Base-by-base conservation (phyloP, 2,113 vertebrate genomes). In the Mustelus asterias region DNA sequence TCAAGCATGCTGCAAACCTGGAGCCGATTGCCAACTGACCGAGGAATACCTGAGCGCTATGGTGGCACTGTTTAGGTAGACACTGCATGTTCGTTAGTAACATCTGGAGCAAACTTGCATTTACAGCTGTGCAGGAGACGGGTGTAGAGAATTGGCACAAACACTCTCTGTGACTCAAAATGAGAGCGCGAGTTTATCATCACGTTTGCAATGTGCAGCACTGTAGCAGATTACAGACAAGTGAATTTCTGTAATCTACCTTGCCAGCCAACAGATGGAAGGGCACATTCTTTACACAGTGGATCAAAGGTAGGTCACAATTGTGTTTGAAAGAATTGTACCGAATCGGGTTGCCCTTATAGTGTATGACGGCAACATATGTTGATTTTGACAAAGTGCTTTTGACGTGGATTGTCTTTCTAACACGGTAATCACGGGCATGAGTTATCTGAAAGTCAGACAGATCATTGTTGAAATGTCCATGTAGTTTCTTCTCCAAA, bases 131-230 rank as follows among this genome's bases (percentile, higher is more conserved):
- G 92, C n/a, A 3, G 63, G 11, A 70, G 37, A 67, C 33, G 2
- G 48, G 63, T 3, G 20, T 69, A 16, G 37, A 94, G 63, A 69
- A 94, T 67, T 94, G 65, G 70, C 67, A 69, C 20, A 69, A 41
- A 41, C 20, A 22, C 22, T 44, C 33, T n/a, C 7, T 37, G 20
- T 94, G 92, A 69, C 92, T 94, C 92, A 94, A 69, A 94, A 94
- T 69, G 65, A 94, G 92, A 94, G 20, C 24, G 65, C 41, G 65
- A 90, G 88, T 60, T 60, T 48, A 94, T 94, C 7, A 94, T 94
- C 22, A 10, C 9, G 24, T 94, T 94, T 41, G 92, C 65, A 69
- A 94, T 94, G 37, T 69, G 20, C 44, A n/a, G 63, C n/a, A 67
- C 0, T 69, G 63, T n/a, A n/a, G 92, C 67, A 41, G 63, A 69